Base-by-base conservation (phyloP, 2,113 vertebrate genomes). In the Plecotus auritus region DNA sequence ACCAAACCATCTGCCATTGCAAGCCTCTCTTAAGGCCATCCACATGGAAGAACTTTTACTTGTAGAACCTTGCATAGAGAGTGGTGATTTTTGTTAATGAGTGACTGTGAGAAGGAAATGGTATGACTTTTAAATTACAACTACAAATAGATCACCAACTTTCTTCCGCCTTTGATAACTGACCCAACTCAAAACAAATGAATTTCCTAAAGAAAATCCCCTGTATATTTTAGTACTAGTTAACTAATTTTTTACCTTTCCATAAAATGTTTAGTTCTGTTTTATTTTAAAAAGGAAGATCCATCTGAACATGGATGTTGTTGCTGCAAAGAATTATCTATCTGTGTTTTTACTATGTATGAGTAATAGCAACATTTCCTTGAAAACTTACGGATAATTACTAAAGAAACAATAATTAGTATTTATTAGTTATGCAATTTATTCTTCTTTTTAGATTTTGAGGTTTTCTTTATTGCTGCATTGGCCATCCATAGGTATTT, bases 1-100 rank as follows among this genome's bases (percentile, higher is more conserved):
- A 97, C 88, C 95, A 96, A 97, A 95, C 97, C 97, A 97, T 98
- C 97, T 98, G 98, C 97, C 97, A 89, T 85, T 92, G 88, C 90
- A 94, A 97, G 94, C 30, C 92, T 95, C 84, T 96, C 77, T 72
- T 80, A 93, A 32, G 13, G 86, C 82, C 89, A 96, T 97, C 92
- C 94, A 95, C 95, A 95, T 85, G 88, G 84, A 90, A 95, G 78
- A 89, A 95, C 86, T 91, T 93, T 97, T 96, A 72, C 97, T 97
- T 97, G 74, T 80, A 96, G 94, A 97, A 87, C 54, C 73, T 95
- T 92, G 12, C 47, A 9, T 40, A 9, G 49, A 37, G 20, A 86
- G 66, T 88, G 45, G 22, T 91, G 20, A 6, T 70, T 37, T 37
- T 16, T 81, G 28, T 83, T 95, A 92, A 96, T 32, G 84, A 96